These are phyloP conservation scores for Dendrocincla tyrannina DNA, from an alignment of 2,797 vertebrate species.

Conservation along the genomic window DNA sequence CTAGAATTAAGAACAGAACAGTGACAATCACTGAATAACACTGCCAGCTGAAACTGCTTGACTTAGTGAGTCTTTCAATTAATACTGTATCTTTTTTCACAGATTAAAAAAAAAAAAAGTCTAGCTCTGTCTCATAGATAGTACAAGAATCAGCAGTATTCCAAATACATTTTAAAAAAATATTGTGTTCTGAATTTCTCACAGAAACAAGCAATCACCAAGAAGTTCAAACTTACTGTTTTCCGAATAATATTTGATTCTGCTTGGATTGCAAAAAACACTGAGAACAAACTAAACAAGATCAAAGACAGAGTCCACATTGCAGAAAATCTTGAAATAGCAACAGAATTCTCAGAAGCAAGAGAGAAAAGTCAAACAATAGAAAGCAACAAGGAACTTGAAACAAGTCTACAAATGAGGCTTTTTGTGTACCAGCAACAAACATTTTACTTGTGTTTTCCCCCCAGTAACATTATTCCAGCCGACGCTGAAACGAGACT, in stretches of 20 bases:
- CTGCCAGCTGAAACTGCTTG: not conserved
- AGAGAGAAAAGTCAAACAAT: conserved; percentile 2
- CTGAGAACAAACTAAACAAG: not conserved
- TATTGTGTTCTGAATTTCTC: not conserved
- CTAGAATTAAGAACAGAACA: not conserved
- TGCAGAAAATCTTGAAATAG: conserved; percentile 6
- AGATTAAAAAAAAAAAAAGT: not conserved
- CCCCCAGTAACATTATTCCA: not conserved
- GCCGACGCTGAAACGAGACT: not conserved
- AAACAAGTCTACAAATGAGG: not conserved
- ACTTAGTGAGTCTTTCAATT: not conserved
- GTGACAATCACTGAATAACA: not conserved
- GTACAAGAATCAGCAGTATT: not conserved
- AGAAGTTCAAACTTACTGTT: not conserved
- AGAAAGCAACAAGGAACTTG: not conserved
- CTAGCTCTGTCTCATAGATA: not conserved
- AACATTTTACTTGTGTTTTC: not conserved
- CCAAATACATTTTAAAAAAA: not conserved
- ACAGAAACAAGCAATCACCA: not conserved
- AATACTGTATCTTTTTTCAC: not conserved
- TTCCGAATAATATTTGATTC: conserved; percentile 25
- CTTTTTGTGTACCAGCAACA: not conserved
- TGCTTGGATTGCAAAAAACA: conserved; percentile 47
- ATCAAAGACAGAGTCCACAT: conserved; percentile 25
- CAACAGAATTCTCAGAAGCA: not conserved